These are phyloP conservation scores for Cairina moschata DNA, from an alignment of 2,113 vertebrate genomes.

Conservation along the genomic window DNA sequence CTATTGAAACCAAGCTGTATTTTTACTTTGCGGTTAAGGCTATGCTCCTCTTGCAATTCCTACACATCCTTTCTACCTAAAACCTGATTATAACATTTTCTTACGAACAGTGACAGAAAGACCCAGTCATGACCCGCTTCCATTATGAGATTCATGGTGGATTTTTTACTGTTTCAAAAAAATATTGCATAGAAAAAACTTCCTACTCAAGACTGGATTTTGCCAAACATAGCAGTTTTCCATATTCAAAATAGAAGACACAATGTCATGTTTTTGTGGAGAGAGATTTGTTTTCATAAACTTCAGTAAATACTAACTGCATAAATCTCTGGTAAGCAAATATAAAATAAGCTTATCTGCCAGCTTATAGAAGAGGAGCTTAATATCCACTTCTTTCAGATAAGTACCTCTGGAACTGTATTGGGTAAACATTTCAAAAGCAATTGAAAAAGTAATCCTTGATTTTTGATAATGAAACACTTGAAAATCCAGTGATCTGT, in stretches of 20 bases:
- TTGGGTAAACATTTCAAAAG: conserved; percentile 27
- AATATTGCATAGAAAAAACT: rapidly evolving
- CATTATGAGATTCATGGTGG: not conserved
- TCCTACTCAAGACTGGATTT: not conserved
- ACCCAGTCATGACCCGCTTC: not conserved
- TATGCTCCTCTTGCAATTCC: not conserved
- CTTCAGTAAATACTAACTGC: conserved; percentile 26
- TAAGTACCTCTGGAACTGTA: not conserved
- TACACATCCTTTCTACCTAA: not conserved
- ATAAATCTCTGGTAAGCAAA: conserved; percentile 33
- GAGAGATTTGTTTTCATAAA: conserved; percentile 34
- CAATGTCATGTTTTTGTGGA: not conserved
- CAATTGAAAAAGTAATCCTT: conserved; percentile 35
- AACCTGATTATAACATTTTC: not conserved
- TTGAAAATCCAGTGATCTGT: not conserved
- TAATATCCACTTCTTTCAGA: conserved; percentile 40
- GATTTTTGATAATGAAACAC: conserved; percentile 7
- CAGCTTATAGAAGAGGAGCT: conserved; percentile 11
- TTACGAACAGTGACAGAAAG: not conserved
- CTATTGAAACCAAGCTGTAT: rapidly evolving
- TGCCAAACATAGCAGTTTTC: not conserved
- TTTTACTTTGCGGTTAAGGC: not conserved
- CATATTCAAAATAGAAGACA: not conserved
- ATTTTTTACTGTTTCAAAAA: not conserved
- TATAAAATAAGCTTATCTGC: conserved; percentile 40